phyloP scores from a whole-genome alignment of 2,888 invertebrate genomes.

The Tipula helvola region DNA sequence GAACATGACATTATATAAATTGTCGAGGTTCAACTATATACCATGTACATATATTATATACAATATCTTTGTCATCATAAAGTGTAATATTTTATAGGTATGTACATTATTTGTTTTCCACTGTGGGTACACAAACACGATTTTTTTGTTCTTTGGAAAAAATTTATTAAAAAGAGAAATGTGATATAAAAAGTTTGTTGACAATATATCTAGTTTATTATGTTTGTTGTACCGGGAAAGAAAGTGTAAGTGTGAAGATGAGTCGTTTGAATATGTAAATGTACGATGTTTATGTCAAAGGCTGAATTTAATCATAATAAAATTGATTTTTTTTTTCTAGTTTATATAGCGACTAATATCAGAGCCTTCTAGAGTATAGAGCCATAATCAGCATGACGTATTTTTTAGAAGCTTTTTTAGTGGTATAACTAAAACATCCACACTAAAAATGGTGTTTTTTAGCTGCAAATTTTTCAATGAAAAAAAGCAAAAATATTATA shows the following conservation, averaged over 20 bases:
- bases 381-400: too few relatives aligned
- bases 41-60: not conserved
- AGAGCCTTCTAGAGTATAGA: too few relatives aligned
- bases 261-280: not conserved
- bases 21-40: not conserved
- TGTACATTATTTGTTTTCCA: not conserved
- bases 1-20: not conserved
- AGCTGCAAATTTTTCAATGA: too few relatives aligned
- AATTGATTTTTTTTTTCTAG: not conserved
- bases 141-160: not conserved
- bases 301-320: not conserved
- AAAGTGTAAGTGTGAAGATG: not conserved
- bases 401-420: too few relatives aligned
- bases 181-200: not conserved
- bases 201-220: not conserved
- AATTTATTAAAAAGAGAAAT: not conserved
- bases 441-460: too few relatives aligned
- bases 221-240: not conserved
- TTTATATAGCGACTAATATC: too few relatives aligned
- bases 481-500: too few relatives aligned
- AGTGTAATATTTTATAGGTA: not conserved
- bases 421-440: too few relatives aligned
- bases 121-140: not conserved
- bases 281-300: not conserved
- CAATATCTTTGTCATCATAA: not conserved